phyloP scores from a whole-genome alignment of 2,888 invertebrate species.

The Sminthurinus aureus region DNA sequence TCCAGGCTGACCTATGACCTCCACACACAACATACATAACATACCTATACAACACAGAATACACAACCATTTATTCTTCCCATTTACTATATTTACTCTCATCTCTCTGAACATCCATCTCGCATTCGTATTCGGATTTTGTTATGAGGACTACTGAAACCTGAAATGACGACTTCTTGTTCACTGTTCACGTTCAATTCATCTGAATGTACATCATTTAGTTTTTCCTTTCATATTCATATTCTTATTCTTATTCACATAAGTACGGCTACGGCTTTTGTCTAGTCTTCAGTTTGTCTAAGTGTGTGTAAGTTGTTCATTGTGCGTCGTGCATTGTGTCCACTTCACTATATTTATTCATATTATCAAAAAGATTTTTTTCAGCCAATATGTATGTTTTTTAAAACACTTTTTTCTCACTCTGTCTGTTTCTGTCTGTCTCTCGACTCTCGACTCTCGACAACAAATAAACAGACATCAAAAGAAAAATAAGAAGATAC shows the following conservation, averaged over 20 bases:
- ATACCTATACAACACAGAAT: constrained; percentile 20
- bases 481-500: too few species aligned
- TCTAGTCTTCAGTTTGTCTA: too few species aligned
- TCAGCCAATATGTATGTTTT: background rate
- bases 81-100: constrained; percentile 34
- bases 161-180: constrained; percentile 27
- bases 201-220: too few species aligned
- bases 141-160: constrained; percentile 35
- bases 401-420: background rate
- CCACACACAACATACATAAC: constrained; percentile 25
- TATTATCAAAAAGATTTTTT: constrained; percentile 28
- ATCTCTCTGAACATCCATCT: too few species aligned
- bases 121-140: too few species aligned
- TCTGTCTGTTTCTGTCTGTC: background rate
- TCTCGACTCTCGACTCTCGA: constrained; percentile 6
- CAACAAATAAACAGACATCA: constrained; percentile 32
- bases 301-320: too few species aligned
- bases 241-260: background rate
- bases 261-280: background rate
- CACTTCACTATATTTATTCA: constrained; percentile 14
- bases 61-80: constrained; percentile 29
- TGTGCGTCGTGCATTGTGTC: constrained; percentile 13
- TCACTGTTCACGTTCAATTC: constrained; percentile 4
- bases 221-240: too few species aligned
- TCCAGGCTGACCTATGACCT: constrained; percentile 57